Conservation (phyloP, 2,888 invertebrate species). For the Mellilla xanthometata region DNA sequence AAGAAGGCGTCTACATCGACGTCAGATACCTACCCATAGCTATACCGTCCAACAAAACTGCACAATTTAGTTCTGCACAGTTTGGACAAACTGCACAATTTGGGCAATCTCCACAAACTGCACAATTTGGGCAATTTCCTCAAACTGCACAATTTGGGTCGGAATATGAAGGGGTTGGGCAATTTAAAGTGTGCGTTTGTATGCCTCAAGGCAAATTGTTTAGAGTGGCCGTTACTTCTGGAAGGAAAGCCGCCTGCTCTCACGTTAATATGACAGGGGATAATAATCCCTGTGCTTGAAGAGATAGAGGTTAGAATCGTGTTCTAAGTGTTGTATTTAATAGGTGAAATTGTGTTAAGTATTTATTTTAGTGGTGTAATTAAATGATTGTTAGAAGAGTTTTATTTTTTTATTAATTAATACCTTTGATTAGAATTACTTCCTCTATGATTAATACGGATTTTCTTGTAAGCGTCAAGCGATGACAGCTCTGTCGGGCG, state of each 20-base stretch:
- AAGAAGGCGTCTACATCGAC: slow-evolving; percentile 88
- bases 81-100: neutral
- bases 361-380: too few relatives aligned
- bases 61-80: slow-evolving; percentile 13
- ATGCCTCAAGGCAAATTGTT: slow-evolving; percentile 95
- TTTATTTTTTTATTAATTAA: too few relatives aligned
- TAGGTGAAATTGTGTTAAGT: too few relatives aligned
- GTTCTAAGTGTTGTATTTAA: neutral
- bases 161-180: slow-evolving; percentile 60
- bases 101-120: neutral
- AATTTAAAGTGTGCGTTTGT: slow-evolving; percentile 94
- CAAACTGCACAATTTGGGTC: neutral
- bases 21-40: slow-evolving; percentile 88
- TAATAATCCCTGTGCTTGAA: slow-evolving; percentile 85
- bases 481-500: too few relatives aligned
- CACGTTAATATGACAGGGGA: slow-evolving; percentile 83
- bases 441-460: too few relatives aligned
- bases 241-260: slow-evolving; percentile 83
- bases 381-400: too few relatives aligned
- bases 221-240: slow-evolving; percentile 87
- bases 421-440: too few relatives aligned
- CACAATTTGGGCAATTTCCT: neutral
- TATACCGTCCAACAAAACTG: slow-evolving; percentile 58
- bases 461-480: too few relatives aligned
- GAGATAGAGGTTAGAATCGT: neutral